Base-by-base conservation (phyloP, 2,888 invertebrate genomes). In the Callyntrura guangdongensis region DNA sequence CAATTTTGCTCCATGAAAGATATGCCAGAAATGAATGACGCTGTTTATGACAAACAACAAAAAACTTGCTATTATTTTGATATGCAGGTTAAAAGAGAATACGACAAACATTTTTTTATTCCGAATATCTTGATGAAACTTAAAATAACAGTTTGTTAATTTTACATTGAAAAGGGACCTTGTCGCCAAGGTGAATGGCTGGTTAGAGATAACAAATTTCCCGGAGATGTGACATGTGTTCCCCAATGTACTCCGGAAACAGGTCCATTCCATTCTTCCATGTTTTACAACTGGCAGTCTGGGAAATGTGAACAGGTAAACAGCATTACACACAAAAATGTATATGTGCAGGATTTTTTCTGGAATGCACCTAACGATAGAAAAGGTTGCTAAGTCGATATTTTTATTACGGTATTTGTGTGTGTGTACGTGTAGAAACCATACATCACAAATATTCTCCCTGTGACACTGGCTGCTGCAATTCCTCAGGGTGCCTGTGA, bases 271-370 rank as follows among this genome's bases (percentile, higher is more conserved):
- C 59, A 53, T 11, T 9, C 85, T 3, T 4, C 53, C 20, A 9
- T 27, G 4, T 56, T 9, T n/a, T 85, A 72, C 45, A 20, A 85
- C 20, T 85, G 72, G 17, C 22, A 36, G 3, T 17, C 59, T 1
- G 72, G 74, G 9, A 53, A 74, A 72, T 85, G 85, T 25, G 45
- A 72, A 36, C 3, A 27, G 59, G 85, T 85, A 56, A n/a, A n/a
- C n/a, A n/a, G n/a, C n/a, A n/a, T n/a, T n/a, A n/a, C n/a, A n/a
- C n/a, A n/a, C n/a, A n/a, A n/a, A n/a, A n/a, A n/a, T n/a, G n/a
- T n/a, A n/a, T n/a, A n/a, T n/a, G n/a, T n/a, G n/a, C n/a, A n/a
- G n/a, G n/a, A n/a, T n/a, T n/a, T n/a, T n/a, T n/a, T n/a, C n/a
- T n/a, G n/a, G n/a, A n/a, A n/a, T n/a, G n/a, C n/a, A n/a, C n/a